These are phyloP conservation scores for Dromaius novaehollandiae DNA, from an alignment of 2,113 vertebrate species.

Conservation along the genomic window DNA sequence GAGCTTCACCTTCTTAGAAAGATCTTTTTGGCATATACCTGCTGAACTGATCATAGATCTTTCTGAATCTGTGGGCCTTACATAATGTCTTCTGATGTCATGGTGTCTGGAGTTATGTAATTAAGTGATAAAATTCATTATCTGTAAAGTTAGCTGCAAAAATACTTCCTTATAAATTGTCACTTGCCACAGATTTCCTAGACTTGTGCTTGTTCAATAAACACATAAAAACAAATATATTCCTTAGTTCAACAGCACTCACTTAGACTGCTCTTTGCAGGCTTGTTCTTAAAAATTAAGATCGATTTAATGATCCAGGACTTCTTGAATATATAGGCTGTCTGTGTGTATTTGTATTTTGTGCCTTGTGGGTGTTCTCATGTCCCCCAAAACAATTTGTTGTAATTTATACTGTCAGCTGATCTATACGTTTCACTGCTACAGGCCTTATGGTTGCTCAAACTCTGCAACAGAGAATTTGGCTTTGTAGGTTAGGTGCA, in stretches of 20 bases:
- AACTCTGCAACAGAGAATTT: rapidly evolving
- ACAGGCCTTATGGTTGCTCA: background rate
- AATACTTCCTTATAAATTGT: background rate
- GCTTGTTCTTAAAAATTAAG: background rate
- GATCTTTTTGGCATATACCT: too few relatives aligned
- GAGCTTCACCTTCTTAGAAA: background rate
- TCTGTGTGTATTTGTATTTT: background rate
- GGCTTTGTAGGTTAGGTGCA: background rate
- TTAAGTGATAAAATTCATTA: too few relatives aligned
- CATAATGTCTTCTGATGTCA: background rate
- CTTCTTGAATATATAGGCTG: background rate
- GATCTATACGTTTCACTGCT: background rate
- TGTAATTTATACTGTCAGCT: background rate
- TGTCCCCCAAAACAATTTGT: background rate
- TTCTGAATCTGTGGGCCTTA: background rate
- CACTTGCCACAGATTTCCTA: background rate
- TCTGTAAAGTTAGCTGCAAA: background rate
- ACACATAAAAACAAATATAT: background rate
- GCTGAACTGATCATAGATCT: background rate
- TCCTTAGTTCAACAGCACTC: background rate
- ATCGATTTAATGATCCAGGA: background rate
- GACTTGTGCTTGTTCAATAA: background rate
- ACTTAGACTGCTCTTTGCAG: background rate
- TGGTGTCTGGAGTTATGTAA: background rate
- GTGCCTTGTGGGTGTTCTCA: background rate